Percentiles rank a stretch among this genome's conserved stretches.
These are phyloP conservation scores for Lasioglossum zephyrum DNA, from an alignment of 2,888 invertebrate species.

Conservation along the genomic window DNA sequence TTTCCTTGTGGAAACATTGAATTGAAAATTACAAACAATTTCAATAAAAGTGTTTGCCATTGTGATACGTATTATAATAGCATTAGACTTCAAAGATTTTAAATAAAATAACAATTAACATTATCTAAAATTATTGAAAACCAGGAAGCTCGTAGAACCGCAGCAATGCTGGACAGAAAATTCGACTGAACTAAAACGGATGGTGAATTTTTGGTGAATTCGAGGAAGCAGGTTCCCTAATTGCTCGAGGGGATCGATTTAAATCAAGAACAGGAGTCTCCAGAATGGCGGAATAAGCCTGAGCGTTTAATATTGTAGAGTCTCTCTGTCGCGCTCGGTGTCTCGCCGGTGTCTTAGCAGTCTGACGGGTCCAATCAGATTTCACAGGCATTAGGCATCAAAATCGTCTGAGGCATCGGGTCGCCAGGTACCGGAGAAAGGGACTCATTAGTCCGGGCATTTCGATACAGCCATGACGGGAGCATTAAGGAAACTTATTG, in stretches of 20 bases:
- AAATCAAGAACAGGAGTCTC: background rate
- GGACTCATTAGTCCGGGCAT: constrained; percentile 38
- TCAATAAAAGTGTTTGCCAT: too few species aligned
- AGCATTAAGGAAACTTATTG: constrained; percentile 73
- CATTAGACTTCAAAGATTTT: too few species aligned
- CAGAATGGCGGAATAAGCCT: background rate
- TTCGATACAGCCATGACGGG: constrained; percentile 39
- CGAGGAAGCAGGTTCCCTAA: background rate
- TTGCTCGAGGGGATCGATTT: background rate
- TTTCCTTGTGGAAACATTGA: too few species aligned
- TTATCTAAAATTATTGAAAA: too few species aligned
- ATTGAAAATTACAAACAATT: too few species aligned
- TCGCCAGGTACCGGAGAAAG: background rate
- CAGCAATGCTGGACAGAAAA: background rate
- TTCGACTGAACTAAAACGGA: background rate
- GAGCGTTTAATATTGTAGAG: background rate
- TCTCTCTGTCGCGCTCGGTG: background rate
- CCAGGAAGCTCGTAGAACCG: too few species aligned
- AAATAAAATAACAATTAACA: too few species aligned
- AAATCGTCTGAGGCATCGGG: background rate
- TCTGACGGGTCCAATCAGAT: constrained; percentile 7
- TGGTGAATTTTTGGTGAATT: background rate
- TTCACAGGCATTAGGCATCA: constrained; percentile 7
- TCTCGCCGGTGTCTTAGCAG: background rate
- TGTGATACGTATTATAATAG: too few species aligned